Percentiles rank a stretch among this genome's conserved stretches.
These are phyloP conservation scores for Stomatorhinus walkeri DNA, from an alignment of 2,797 vertebrate genomes.

Conservation along the genomic window DNA sequence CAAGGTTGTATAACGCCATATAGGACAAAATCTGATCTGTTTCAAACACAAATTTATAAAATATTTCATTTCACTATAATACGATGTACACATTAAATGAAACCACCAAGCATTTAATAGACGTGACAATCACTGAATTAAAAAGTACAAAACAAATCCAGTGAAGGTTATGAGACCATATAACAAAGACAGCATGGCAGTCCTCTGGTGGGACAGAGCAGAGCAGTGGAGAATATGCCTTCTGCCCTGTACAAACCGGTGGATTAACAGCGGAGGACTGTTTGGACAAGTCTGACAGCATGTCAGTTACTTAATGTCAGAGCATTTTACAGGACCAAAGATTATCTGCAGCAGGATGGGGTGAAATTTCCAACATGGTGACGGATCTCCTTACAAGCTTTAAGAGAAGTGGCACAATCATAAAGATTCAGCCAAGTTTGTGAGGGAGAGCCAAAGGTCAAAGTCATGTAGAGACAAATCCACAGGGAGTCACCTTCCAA, in stretches of 20 bases:
- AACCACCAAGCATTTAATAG: background rate
- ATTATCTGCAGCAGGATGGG: background rate
- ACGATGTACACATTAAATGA: slow-evolving; percentile 16
- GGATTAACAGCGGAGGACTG: background rate
- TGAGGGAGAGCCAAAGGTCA: background rate
- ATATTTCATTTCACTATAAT: slow-evolving; percentile 18
- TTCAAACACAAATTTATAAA: slow-evolving; percentile 18
- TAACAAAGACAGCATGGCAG: background rate
- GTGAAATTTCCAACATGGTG: background rate
- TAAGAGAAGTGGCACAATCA: background rate
- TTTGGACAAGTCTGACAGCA: background rate
- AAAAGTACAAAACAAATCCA: slow-evolving; percentile 15
- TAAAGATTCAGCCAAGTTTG: background rate
- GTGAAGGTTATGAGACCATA: background rate
- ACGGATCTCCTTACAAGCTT: background rate
- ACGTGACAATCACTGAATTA: background rate
- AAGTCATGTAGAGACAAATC: background rate
- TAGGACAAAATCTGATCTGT: background rate
- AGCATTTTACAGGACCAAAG: background rate
- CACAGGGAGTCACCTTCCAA: background rate
- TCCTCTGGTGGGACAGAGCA: background rate
- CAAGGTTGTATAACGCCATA: background rate
- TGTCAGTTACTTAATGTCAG: background rate
- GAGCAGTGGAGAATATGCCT: background rate
- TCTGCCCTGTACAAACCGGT: background rate